Conservation (phyloP, 2,797 vertebrate species). For the Eulemur rubriventer region DNA sequence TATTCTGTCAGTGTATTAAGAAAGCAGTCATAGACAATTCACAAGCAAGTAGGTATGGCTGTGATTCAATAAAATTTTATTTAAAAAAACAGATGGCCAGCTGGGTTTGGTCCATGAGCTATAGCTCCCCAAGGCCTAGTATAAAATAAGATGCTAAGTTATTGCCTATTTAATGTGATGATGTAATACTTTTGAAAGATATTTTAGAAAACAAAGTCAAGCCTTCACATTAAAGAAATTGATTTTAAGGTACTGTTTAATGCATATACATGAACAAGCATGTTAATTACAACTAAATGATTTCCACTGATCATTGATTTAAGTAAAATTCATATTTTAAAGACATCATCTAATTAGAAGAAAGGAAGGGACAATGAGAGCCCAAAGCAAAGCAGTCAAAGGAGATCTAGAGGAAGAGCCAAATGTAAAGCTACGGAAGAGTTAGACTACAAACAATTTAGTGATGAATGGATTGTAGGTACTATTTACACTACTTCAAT, state of each 20-base stretch:
- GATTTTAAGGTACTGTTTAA: not conserved
- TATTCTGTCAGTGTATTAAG: not conserved
- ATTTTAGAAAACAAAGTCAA: not conserved
- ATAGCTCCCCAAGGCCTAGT: not conserved
- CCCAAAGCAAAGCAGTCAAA: not conserved
- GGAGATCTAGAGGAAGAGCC: not conserved
- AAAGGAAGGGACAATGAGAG: not conserved
- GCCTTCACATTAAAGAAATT: not conserved
- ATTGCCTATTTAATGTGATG: not conserved
- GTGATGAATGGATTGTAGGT: not conserved
- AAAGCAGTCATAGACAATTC: not conserved
- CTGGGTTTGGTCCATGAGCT: not conserved
- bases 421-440: not conserved
- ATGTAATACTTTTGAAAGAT: not conserved
- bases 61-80: not conserved
- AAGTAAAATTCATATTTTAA: not conserved
- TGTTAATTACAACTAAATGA: not conserved
- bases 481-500: not conserved
- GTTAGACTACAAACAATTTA: not conserved
- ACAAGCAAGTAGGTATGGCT: not conserved
- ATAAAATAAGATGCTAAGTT: not conserved
- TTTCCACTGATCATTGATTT: not conserved
- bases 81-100: not conserved
- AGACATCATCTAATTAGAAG: not conserved
- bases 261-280: not conserved